Conservation (phyloP, 2,888 invertebrate genomes). For the Macrosoma leucophasiata region DNA sequence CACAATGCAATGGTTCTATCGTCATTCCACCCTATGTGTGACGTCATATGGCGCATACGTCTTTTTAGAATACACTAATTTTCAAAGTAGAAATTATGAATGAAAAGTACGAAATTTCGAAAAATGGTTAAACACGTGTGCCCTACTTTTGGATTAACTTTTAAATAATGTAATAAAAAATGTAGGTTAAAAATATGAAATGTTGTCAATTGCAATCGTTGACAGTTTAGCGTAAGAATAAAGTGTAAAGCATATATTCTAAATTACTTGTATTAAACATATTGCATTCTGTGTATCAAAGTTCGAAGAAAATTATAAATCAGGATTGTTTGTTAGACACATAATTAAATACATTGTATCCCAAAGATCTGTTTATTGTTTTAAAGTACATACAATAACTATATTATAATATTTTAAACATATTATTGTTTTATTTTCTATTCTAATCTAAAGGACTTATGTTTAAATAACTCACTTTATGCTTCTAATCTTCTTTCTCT, state of each 20-base stretch:
- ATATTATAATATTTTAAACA: slow-evolving; percentile 52
- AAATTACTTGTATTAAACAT: slow-evolving; percentile 56
- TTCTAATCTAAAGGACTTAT: slow-evolving; percentile 25
- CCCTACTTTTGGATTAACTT: no score
- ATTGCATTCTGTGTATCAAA: slow-evolving; percentile 24
- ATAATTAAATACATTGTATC: slow-evolving; percentile 53
- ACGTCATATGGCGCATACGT: no score
- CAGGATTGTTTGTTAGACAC: slow-evolving; percentile 36
- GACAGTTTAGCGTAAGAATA: slow-evolving; percentile 20
- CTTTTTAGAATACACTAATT: no score
- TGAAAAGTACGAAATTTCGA: no score
- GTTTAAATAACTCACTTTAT: slow-evolving; percentile 44
- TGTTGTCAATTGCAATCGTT: no score
- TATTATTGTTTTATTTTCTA: slow-evolving; percentile 40
- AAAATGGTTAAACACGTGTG: no score
- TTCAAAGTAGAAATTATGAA: no score
- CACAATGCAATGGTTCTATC: no score
- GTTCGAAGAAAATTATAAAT: no score
- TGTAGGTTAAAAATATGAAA: no score
- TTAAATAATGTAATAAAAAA: no score
- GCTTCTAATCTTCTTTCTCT: slow-evolving; percentile 86
- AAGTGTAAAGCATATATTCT: slow-evolving; percentile 72
- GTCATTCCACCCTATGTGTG: no score
- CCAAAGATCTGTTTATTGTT: slow-evolving; percentile 66
- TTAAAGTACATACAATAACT: slow-evolving; percentile 60